Evolutionary conservation across 2,797 vertebrate species (phyloP), one percentile per base, ranked within the genome.

Genomic region (Echeneis naucrates): DNA sequence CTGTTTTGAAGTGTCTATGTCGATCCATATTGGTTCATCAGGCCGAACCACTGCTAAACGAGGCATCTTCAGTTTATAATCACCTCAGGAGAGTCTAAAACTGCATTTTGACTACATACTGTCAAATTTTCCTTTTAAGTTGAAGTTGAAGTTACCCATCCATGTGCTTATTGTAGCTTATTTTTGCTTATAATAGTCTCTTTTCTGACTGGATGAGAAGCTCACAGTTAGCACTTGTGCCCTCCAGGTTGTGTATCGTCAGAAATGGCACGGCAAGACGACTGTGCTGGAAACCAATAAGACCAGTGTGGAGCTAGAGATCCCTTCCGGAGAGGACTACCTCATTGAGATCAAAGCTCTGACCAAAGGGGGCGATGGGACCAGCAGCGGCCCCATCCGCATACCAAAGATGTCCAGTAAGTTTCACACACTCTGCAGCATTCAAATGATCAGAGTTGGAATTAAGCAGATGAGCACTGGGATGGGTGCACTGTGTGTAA

Each of bases 371-470:
- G 96, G 96, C 0, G 95, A 96, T 3, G 96, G 96, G 48, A 94
- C 95, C 92, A 96, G 96, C 92, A 97, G 96, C 4, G 94, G 94
- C 40, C 95, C 95, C 83, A 96, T 97, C 68, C 93, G 93, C 89
- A 97, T 98, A 89, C 96, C 97, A 89, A 96, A 95, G 91, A 94
- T 96, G 94, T 96, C 96, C 37, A 96, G 96, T 97, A 92, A 81
- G 95, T 93, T 47, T 11, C 45, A 30, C 37, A 66, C 61, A 33
- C 57, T 78, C 45, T 14, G 23, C 70, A 33, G 65, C 77, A 80
- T 79, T 52, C 44, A 77, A 54, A 79, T 82, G 53, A 83, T 45
- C 63, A 21, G 26, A 77, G 64, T 12, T 67, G 50, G 79, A 84
- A 80, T 80, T 62, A 57, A 56, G 66, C 52, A 57, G 72, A 37